These are phyloP conservation scores for Helicolenus hilgendorfi DNA, from an alignment of 2,797 vertebrate species.

Conservation along the genomic window DNA sequence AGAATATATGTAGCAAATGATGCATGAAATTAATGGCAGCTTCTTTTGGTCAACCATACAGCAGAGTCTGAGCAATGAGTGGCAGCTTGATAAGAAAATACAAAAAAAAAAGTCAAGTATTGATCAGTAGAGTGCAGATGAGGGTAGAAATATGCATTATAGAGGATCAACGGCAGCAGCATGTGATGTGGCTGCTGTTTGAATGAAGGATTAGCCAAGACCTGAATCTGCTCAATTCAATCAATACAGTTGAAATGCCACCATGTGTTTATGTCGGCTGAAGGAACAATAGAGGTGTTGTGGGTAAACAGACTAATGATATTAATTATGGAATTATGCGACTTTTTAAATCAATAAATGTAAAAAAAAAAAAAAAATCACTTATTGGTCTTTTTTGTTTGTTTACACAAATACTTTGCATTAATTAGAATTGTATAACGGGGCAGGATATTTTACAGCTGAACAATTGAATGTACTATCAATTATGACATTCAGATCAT, in stretches of 20 bases:
- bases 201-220: slow-evolving; percentile 26
- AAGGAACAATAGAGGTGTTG: not conserved
- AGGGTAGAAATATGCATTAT: slow-evolving; percentile 3
- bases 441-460: not conserved
- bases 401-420: not conserved
- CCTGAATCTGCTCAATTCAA: not conserved
- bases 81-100: slow-evolving; percentile 4
- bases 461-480: not conserved
- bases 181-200: not conserved
- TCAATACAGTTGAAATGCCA: slow-evolving; percentile 25
- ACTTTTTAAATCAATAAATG: not conserved
- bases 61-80: not conserved
- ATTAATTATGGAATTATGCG: not conserved
- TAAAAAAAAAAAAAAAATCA: not conserved
- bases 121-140: slow-evolving; percentile 11
- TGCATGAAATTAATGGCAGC: slow-evolving; percentile 76
- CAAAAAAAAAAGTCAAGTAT: not conserved
- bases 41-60: slow-evolving; percentile 37
- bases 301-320: not conserved
- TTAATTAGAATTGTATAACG: not conserved
- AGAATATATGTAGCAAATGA: slow-evolving; percentile 55
- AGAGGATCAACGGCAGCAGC: not conserved
- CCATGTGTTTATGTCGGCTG: slow-evolving; percentile 1
- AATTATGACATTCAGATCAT: not conserved
- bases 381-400: not conserved